phyloP scores from a whole-genome alignment of 1,140 invertebrate genomes.

The Cyphomyrmex costatus region DNA sequence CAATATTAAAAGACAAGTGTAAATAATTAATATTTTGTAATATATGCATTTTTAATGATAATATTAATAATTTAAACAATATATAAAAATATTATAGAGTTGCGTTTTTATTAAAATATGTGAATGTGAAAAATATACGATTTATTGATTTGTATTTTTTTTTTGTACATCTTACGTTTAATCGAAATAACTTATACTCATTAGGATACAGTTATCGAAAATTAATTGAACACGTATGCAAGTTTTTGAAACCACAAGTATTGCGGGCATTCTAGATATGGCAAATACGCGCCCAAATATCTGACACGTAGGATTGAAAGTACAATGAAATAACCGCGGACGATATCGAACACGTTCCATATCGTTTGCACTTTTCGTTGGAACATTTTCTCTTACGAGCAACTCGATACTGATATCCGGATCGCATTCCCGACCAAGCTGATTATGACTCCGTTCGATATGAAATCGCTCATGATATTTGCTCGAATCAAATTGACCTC shows the following conservation, averaged over 20 bases:
- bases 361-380: conserved; percentile 16
- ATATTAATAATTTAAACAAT: conserved; percentile 25
- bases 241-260: conserved; percentile 3
- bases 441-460: conserved; percentile 22
- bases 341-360: conserved; percentile 27
- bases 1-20: background rate
- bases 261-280: background rate
- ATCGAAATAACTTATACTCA: conserved; percentile 23
- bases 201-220: background rate
- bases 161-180: background rate
- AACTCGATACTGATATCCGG: conserved; percentile 11
- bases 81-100: background rate
- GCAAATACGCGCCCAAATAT: conserved; percentile 37
- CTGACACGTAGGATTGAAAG: conserved; percentile 9
- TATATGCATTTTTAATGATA: background rate
- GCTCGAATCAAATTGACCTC: conserved; percentile 38
- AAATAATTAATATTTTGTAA: conserved; percentile 7
- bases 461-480: conserved; percentile 39
- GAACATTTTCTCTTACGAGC: conserved; percentile 38
- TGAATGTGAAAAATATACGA: background rate
- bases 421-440: conserved; percentile 27
- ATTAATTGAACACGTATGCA: conserved; percentile 8
- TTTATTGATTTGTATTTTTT: background rate
- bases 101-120: background rate
- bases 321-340: conserved; percentile 12